Evolutionary conservation across 1,140 invertebrate species (phyloP).

Genomic region (Lethrus apterus): DNA sequence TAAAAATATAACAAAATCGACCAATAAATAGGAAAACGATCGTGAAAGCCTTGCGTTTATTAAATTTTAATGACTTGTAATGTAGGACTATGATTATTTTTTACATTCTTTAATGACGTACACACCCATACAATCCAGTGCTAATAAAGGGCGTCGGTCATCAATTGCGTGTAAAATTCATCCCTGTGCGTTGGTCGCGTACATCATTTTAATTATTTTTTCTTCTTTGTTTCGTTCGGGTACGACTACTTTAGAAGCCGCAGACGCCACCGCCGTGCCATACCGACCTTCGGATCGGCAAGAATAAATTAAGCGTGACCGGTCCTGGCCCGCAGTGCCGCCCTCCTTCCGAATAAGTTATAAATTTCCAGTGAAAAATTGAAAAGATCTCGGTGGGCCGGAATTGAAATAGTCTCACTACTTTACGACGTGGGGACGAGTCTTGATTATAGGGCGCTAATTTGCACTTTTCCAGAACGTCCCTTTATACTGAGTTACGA

Average conservation of each 20-base stretch:
- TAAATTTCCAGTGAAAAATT: conserved; percentile 34
- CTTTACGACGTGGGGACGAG: conserved; percentile 31
- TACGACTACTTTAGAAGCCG: not conserved
- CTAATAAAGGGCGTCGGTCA: too few relatives aligned
- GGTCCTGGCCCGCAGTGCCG: conserved; percentile 25
- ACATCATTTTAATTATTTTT: conserved; percentile 7
- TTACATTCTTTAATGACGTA: too few relatives aligned
- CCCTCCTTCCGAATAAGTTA: conserved; percentile 32
- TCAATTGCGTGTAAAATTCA: too few relatives aligned
- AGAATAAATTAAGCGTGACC: conserved; percentile 27
- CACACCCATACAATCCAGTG: too few relatives aligned
- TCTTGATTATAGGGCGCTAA: conserved; percentile 34
- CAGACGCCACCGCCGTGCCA: not conserved
- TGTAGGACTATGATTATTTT: too few relatives aligned
- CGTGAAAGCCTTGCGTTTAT: too few relatives aligned
- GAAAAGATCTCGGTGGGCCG: conserved; percentile 24
- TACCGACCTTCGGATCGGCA: conserved; percentile 11
- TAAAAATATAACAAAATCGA: too few relatives aligned
- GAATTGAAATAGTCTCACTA: conserved; percentile 30
- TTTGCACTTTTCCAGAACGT: conserved; percentile 19
- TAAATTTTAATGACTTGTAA: too few relatives aligned
- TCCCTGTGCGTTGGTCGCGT: conserved; percentile 3
- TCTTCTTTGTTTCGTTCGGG: not conserved
- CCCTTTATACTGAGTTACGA: conserved; percentile 21
- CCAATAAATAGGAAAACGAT: too few relatives aligned